Percentiles rank a stretch among this genome's conserved stretches.
Evolutionary conservation across 2,797 vertebrate genomes (phyloP).

Genomic region (Notolabrus celidotus): DNA sequence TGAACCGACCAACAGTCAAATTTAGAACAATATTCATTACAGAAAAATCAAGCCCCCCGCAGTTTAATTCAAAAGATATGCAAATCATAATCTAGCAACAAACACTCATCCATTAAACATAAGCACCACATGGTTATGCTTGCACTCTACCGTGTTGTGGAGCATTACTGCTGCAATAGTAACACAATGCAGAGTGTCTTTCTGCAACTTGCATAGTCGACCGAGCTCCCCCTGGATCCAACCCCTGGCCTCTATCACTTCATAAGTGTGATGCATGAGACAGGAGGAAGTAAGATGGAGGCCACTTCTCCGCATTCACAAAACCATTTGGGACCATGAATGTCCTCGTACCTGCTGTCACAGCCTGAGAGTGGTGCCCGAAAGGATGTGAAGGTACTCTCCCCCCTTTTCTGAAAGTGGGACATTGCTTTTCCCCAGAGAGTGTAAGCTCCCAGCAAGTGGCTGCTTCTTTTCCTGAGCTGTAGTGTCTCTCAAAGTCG

Average conservation of each 20-base stretch:
- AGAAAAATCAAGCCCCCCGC: not conserved
- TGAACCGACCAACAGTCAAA: not conserved
- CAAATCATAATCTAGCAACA: constrained; percentile 3
- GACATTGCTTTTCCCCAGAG: constrained; percentile 68
- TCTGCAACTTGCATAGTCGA: constrained; percentile 35
- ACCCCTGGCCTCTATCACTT: constrained; percentile 56
- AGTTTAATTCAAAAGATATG: constrained; percentile 4
- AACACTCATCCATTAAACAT: constrained; percentile 1
- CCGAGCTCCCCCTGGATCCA: constrained; percentile 49
- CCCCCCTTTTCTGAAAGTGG: constrained; percentile 66
- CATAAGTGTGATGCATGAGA: constrained; percentile 61
- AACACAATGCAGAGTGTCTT: constrained; percentile 41
- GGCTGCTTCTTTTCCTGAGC: constrained; percentile 66
- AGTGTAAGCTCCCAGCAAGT: constrained; percentile 67
- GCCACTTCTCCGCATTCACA: constrained; percentile 50
- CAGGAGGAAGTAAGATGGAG: constrained; percentile 56
- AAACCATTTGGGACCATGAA: constrained; percentile 66
- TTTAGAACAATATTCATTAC: not conserved
- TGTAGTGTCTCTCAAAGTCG: constrained; percentile 71
- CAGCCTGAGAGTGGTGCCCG: constrained; percentile 57
- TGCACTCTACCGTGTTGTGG: not conserved
- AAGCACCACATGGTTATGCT: not conserved
- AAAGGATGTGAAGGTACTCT: constrained; percentile 59
- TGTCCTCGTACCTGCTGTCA: constrained; percentile 71
- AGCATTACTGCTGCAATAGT: not conserved